These are phyloP conservation scores for Sitta carolinensis DNA, from an alignment of 2,797 vertebrate genomes.

Conservation along the genomic window DNA sequence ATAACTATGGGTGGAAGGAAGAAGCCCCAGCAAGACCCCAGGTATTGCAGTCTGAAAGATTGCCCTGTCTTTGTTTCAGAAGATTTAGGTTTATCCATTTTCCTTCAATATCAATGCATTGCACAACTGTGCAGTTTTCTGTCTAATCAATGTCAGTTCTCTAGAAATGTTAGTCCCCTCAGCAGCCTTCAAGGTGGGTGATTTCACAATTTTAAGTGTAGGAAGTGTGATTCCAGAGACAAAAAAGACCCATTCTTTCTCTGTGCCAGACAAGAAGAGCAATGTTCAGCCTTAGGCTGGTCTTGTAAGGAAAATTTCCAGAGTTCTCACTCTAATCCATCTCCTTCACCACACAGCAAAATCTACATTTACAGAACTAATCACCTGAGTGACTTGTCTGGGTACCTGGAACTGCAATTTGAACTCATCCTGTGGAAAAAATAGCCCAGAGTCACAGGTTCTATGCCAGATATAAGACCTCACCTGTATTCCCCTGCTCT, in stretches of 20 bases:
- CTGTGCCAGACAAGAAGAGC: not conserved
- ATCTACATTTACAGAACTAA: slow-evolving; percentile 2
- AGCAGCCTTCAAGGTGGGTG: not conserved
- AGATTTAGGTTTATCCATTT: not conserved
- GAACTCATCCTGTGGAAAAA: not conserved
- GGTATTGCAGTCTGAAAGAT: not conserved
- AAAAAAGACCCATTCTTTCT: not conserved
- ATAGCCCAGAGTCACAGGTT: not conserved
- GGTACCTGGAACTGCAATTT: not conserved
- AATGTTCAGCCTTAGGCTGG: not conserved
- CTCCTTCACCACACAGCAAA: not conserved
- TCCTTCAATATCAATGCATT: not conserved
- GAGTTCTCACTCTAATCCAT: not conserved
- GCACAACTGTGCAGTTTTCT: not conserved
- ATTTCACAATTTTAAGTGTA: not conserved
- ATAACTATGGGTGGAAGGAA: accelerated
- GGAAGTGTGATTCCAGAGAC: not conserved
- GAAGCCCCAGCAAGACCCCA: not conserved
- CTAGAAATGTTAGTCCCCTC: not conserved
- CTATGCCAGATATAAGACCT: not conserved
- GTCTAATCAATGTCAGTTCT: not conserved
- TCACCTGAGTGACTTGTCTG: not conserved
- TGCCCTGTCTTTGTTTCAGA: not conserved
- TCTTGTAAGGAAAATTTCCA: not conserved
- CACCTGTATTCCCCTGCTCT: not conserved